These are phyloP conservation scores for Nannoperca australis DNA, from an alignment of 2,797 vertebrate genomes.

Conservation along the genomic window DNA sequence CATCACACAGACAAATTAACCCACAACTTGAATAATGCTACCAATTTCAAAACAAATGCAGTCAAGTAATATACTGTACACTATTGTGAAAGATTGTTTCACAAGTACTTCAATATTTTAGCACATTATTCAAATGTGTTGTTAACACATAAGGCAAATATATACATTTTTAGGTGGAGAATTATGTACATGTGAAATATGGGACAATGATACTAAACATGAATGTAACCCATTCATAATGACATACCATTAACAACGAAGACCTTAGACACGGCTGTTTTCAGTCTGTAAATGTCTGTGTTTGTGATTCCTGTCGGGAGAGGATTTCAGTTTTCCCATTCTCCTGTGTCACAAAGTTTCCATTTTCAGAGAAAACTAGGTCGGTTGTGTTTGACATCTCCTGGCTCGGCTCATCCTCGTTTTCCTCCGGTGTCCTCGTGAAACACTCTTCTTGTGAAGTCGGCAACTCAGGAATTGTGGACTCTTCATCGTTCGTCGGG, in stretches of 20 bases:
- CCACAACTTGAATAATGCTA: not conserved
- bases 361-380: constrained; percentile 47
- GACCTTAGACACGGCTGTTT: not conserved
- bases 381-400: not conserved
- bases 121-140: not conserved
- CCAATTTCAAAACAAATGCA: not conserved
- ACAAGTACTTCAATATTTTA: not conserved
- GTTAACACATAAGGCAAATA: not conserved
- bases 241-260: not conserved
- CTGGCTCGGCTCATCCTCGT: constrained; percentile 10
- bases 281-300: not conserved
- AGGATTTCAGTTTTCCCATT: constrained; percentile 53
- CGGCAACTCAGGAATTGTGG: fast-evolving
- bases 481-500: not conserved
- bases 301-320: constrained; percentile 68
- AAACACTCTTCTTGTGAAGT: not conserved
- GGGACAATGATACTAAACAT: not conserved
- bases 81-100: not conserved
- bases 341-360: constrained; percentile 75
- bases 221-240: not conserved
- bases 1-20: not conserved
- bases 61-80: not conserved
- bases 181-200: constrained; percentile 13
- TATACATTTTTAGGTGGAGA: not conserved
- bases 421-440: constrained; percentile 18